These are phyloP conservation scores for Pocillopora meandrina DNA, from an alignment of 92 coral and sea anemone genomes.

Conservation along the genomic window DNA sequence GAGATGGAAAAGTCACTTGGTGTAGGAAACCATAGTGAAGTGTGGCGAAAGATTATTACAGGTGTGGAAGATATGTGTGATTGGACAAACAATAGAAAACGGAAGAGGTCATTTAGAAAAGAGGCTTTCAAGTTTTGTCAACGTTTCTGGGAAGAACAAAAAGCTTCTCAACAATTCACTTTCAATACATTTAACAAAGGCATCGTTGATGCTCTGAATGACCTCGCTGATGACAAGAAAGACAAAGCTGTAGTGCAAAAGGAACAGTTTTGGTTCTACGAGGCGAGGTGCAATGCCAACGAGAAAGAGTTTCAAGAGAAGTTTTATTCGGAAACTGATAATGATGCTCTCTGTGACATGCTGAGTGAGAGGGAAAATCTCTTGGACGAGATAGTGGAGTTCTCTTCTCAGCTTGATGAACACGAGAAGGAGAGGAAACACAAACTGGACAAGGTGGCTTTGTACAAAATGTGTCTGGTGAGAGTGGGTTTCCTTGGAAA, in stretches of 20 bases:
- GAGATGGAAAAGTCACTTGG: slow-evolving; percentile 66
- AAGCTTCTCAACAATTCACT: no score
- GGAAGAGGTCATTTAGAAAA: not conserved
- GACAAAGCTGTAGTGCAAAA: not conserved
- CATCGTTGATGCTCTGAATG: no score
- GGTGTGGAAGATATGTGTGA: slow-evolving; percentile 11
- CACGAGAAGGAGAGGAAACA: not conserved
- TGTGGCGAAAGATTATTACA: slow-evolving; percentile 33
- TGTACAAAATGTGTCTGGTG: not conserved
- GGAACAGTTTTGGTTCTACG: not conserved
- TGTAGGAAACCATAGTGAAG: slow-evolving; percentile 55
- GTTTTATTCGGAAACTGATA: slow-evolving; percentile 2
- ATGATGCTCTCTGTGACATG: not conserved
- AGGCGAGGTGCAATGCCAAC: not conserved
- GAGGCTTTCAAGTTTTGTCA: not conserved
- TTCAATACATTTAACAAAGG: no score
- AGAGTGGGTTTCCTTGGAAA: not conserved
- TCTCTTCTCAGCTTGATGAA: not conserved
- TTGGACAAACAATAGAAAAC: no score
- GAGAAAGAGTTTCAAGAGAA: not conserved
- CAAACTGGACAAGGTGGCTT: not conserved
- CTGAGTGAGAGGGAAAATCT: not conserved
- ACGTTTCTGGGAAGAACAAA: no score
- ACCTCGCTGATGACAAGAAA: not conserved
- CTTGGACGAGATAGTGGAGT: not conserved